Percentiles rank a stretch among this genome's conserved stretches.
Evolutionary conservation across 2,888 invertebrate species (phyloP).

Genomic region (Pantelozetes paolii): DNA sequence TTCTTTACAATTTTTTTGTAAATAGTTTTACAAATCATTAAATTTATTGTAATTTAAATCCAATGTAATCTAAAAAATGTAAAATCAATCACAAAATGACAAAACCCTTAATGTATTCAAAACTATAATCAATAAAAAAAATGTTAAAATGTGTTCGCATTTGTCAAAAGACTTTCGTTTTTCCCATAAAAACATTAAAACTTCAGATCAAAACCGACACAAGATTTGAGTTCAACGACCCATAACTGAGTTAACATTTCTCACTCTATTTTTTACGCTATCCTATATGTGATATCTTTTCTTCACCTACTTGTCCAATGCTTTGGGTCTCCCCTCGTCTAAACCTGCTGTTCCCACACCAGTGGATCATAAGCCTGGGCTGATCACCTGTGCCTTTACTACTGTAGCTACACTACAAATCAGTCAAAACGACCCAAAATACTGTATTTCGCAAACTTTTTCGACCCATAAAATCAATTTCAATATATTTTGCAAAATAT

Average conservation of each 20-base stretch:
- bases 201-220: constrained; percentile 17
- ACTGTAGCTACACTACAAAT: no score
- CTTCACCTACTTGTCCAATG: constrained; percentile 27
- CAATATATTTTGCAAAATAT: no score
- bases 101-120: constrained; percentile 23
- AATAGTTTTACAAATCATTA: constrained; percentile 26
- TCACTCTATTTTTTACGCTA: constrained; percentile 37
- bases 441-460: background rate
- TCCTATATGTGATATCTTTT: constrained; percentile 23
- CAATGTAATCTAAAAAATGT: constrained; percentile 6
- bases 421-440: constrained; percentile 20
- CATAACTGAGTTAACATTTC: constrained; percentile 37
- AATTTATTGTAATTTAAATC: constrained; percentile 30
- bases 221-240: constrained; percentile 39
- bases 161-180: constrained; percentile 28
- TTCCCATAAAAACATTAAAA: constrained; percentile 15
- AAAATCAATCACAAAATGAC: background rate
- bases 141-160: background rate
- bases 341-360: background rate
- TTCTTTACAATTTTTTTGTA: constrained; percentile 20
- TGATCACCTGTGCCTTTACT: background rate
- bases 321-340: constrained; percentile 25
- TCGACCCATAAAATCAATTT: constrained; percentile 16
- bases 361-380: no score
- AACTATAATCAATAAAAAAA: constrained; percentile 30